Evolutionary conservation across 30 jellyfish, hydroid and myxozoan genomes (phyloP).

Genomic region (Pseudorhiza aurosa): DNA sequence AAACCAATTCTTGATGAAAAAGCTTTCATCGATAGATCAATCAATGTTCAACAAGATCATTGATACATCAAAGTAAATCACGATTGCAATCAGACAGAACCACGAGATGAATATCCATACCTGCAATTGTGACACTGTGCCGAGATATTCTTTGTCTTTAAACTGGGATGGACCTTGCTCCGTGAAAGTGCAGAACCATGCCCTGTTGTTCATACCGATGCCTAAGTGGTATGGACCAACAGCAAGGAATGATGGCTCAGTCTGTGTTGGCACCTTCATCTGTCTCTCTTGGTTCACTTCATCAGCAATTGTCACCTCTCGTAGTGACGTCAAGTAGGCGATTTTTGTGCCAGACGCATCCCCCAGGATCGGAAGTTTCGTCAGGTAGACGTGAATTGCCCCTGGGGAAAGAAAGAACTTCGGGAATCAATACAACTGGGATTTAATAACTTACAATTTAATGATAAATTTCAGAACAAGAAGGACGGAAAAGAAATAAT

Average conservation of each 20-base stretch:
- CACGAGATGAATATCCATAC: not conserved
- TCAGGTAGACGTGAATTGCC: constrained; percentile 90
- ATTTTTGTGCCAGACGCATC: constrained; percentile 78
- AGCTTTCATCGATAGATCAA: too few relatives aligned
- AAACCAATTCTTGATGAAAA: too few relatives aligned
- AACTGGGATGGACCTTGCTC: constrained; percentile 74
- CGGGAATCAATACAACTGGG: too few relatives aligned
- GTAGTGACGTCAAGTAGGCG: constrained; percentile 91
- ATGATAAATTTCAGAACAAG: too few relatives aligned
- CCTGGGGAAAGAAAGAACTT: constrained; percentile 45
- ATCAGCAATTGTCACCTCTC: constrained; percentile 82
- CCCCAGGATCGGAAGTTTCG: constrained; percentile 91
- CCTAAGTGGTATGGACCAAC: constrained; percentile 88
- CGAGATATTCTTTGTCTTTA: constrained; percentile 88
- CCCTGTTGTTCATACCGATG: constrained; percentile 95
- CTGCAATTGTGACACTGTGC: constrained; percentile 60
- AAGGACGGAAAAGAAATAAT: too few relatives aligned
- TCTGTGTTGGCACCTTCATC: constrained; percentile 73
- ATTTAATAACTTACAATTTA: too few relatives aligned
- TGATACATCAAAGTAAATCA: too few relatives aligned
- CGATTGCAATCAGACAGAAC: too few relatives aligned
- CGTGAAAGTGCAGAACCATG: constrained; percentile 78
- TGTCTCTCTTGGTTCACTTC: constrained; percentile 76
- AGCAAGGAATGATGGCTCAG: constrained; percentile 90
- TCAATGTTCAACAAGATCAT: too few relatives aligned